Evolutionary conservation across 2,797 vertebrate species (phyloP).

Genomic region (Coccyzus lansbergi): DNA sequence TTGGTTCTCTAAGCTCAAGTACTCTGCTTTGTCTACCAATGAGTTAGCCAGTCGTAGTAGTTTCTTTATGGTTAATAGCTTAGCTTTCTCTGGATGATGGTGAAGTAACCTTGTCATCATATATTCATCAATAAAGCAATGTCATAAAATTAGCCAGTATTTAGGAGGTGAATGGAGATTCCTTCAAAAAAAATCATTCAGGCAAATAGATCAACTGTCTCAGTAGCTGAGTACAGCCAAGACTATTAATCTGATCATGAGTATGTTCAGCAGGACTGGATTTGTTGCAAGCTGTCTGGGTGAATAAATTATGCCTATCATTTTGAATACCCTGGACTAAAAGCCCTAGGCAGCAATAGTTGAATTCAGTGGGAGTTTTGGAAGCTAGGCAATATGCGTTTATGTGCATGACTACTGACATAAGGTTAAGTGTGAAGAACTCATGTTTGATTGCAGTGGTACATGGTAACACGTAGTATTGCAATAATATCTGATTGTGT

Average conservation of each 20-base stretch:
- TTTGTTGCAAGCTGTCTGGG: not conserved
- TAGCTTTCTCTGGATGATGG: not conserved
- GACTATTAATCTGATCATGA: not conserved
- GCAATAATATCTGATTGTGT: not conserved
- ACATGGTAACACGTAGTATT: not conserved
- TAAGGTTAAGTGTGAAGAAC: not conserved
- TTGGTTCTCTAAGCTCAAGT: not conserved
- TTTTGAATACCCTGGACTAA: not conserved
- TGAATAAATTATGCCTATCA: not conserved
- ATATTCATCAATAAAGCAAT: not conserved
- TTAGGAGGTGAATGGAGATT: not conserved
- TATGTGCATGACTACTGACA: not conserved
- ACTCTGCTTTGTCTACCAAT: not conserved
- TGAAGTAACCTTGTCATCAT: not conserved
- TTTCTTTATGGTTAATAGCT: not conserved
- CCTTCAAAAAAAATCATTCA: not conserved
- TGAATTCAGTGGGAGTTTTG: not conserved
- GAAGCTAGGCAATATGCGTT: not conserved
- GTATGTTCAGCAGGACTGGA: not conserved
- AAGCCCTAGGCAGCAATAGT: not conserved
- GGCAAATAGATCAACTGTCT: not conserved
- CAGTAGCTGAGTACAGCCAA: not conserved
- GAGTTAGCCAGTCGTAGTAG: not conserved
- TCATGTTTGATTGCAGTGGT: not conserved
- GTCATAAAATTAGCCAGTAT: not conserved